Conservation (phyloP, 2,888 invertebrate species). For the Ennomos fuscantarius region DNA sequence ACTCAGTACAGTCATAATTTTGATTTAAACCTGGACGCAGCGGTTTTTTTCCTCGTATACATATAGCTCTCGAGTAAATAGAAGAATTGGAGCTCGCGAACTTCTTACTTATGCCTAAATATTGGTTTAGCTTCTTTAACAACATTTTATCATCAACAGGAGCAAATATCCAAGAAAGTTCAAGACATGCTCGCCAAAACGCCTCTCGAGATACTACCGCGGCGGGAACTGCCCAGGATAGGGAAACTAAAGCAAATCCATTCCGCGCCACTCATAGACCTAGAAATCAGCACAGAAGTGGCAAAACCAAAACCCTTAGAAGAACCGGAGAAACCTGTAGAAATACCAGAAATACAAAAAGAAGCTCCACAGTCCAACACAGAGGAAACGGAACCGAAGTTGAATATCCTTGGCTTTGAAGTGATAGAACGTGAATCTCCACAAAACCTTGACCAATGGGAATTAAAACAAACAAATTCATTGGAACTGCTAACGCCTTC, state of each 20-base stretch:
- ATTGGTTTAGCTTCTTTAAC: no score
- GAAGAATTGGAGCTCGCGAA: no score
- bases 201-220: slow-evolving; percentile 86
- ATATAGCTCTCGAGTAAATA: no score
- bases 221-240: slow-evolving; percentile 65
- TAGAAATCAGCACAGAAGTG: slow-evolving; percentile 38
- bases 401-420: slow-evolving; percentile 67
- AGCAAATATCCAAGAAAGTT: slow-evolving; percentile 90
- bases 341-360: slow-evolving; percentile 35
- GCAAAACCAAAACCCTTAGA: slow-evolving; percentile 13
- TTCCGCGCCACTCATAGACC: slow-evolving; percentile 62
- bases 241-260: slow-evolving; percentile 60
- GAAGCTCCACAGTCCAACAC: slow-evolving; percentile 18
- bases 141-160: slow-evolving; percentile 71
- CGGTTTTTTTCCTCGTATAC: no score
- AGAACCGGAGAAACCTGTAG: slow-evolving; percentile 1
- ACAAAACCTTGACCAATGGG: slow-evolving; percentile 63
- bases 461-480: slow-evolving; percentile 67
- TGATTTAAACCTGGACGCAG: no score
- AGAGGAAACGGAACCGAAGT: slow-evolving; percentile 52
- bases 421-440: slow-evolving; percentile 66
- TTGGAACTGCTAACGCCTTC: slow-evolving; percentile 86
- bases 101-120: no score
- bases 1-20: no score
- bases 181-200: slow-evolving; percentile 89